A percentile compares a stretch with the other conserved stretches of the same genome.
phyloP scores from a whole-genome alignment of 1,140 invertebrate species.

The Cheumatopsyche charites region DNA sequence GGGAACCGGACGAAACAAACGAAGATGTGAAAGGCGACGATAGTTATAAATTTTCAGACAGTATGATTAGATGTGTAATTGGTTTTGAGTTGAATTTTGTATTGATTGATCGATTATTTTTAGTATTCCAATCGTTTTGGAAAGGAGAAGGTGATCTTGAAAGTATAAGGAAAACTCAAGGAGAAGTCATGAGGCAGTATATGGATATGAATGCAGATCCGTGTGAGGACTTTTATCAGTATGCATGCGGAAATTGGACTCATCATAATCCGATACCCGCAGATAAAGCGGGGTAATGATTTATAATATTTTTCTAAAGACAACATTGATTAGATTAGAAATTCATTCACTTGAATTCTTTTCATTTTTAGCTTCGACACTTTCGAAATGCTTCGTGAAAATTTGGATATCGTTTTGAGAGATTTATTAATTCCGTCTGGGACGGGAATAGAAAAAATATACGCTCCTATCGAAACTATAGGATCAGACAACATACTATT shows the following conservation, averaged over 20 bases:
- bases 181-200: constrained; percentile 73
- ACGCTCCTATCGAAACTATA: constrained; percentile 11
- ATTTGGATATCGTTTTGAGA: constrained; percentile 71
- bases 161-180: constrained; percentile 62
- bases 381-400: constrained; percentile 81
- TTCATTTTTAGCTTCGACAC: constrained; percentile 69
- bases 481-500: constrained; percentile 34
- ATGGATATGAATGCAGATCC: constrained; percentile 82
- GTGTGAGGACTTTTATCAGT: constrained; percentile 91
- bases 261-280: constrained; percentile 82
- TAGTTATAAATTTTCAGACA: background rate
- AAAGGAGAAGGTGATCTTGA: constrained; percentile 50
- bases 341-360: background rate
- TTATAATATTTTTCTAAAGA: background rate
- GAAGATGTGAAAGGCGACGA: background rate
- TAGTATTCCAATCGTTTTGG: constrained; percentile 43
- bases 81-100: background rate
- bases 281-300: constrained; percentile 70
- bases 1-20: constrained; percentile 15
- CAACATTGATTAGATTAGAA: background rate
- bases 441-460: background rate
- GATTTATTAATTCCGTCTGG: constrained; percentile 65
- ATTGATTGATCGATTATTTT: background rate
- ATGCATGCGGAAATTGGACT: constrained; percentile 88
- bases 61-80: constrained; percentile 2